Base-by-base conservation (phyloP, 2,113 vertebrate genomes). In the Siniperca chuatsi region DNA sequence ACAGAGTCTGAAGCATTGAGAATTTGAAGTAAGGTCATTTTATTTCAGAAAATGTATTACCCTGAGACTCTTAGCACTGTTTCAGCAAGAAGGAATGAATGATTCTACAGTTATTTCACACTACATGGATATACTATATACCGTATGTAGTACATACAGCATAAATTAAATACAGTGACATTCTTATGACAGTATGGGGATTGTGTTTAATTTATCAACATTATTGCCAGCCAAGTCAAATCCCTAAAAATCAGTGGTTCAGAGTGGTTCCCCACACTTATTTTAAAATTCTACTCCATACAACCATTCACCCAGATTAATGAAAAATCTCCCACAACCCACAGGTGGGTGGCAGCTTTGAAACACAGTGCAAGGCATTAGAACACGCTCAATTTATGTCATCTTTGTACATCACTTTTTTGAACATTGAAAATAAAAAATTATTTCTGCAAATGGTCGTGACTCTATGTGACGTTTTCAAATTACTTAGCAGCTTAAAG, bases 11-110 rank as follows among this genome's bases (percentile, higher is more conserved):
- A 85, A 60, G 57, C 66, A 16, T 25, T 71, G 62, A 35, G 70
- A 79, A 62, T 79, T 73, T 85, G 40, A 86, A 71, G 44, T 68
- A 42, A 75, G 73, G 74, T 37, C 57, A 78, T 80, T 86, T 82
- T n/a, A 77, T 81, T 75, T 78, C 25, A 60, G 81, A 67, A 62
- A 52, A 62, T 55, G 16, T 37, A 50, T 82, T 50, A 29, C 42
- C 61, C 60, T 21, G 33, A 83, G 81, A 64, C 50, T 42, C 18
- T 52, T 12, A 13, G 40, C 40, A 50, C 60, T 57, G 25, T 29
- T 55, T 52, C n/a, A 12, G 62, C 35, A 20, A 73, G 54, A 46
- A 48, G 65, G 75, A 21, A 75, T 35, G n/a, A 69, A 68, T 10
- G 35, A 35, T 52, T 18, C 20, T 7, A 15, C 35, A 61, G 35